Evolutionary conservation across 2,113 vertebrate species (phyloP), one percentile per base, ranked within the genome.

Genomic region (Lamprologus sp.): DNA sequence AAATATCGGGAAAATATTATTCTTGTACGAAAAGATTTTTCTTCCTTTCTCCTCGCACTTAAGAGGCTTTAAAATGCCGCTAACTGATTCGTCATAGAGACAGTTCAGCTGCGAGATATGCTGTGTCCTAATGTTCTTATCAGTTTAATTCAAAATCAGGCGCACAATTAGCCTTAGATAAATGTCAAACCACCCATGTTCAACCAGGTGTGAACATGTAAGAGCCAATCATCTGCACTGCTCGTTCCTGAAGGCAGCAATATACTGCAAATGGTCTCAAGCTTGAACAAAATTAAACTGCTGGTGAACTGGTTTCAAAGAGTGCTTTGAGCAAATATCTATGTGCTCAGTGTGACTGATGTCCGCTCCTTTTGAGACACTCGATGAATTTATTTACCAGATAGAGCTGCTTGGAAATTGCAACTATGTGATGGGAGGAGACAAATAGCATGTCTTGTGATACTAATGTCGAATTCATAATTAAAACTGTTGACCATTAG

Each of bases 311-410:
- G 79, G 60, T 90, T 87, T 92, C 55, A 84, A 79, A 85, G 75
- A 85, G 79, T 2, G 81, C 89, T 88, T 60, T 35, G 2, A 90
- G 92, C 88, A 73, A 86, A 92, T 85, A 54, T 89, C 42, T 37
- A 79, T n/a, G 31, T 9, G 60, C 92, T 90, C 82, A 60, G 82
- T 80, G 89, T 55, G 21, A 82, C 82, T 35, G 84, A 87, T 60
- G 88, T 55, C 88, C 82, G 33, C 84, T 91, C 83, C 35, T 79
- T 92, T 58, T 40, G 55, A 19, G 88, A 83, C 63, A 8, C 80
- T 63, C 15, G 21, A 28, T 47, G 42, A 81, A 11, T 42, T 56
- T 23, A 2, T 60, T 60, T 21, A 58, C 63, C 90, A 92, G 87
- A 84, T 80, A 90, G 81, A 82, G 82, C 55, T 33, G 51, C 54